Percentiles rank a stretch among this genome's conserved stretches.
These are phyloP conservation scores for Pemphredon lugubris DNA, from an alignment of 2,888 invertebrate genomes.

Conservation along the genomic window DNA sequence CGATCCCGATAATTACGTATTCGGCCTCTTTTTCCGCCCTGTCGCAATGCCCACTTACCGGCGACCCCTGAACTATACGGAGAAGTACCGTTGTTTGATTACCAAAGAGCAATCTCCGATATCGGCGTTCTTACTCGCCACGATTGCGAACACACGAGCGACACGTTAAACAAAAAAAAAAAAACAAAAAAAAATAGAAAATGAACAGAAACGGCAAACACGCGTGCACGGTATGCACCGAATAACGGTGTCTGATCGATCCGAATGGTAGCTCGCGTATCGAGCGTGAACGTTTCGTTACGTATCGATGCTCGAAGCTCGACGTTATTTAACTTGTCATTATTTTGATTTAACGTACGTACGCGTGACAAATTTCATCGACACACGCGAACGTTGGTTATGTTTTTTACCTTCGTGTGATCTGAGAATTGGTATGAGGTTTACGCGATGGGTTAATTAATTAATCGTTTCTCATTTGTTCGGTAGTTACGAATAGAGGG, in stretches of 20 bases:
- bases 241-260: not conserved
- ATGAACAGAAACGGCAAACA: constrained; percentile 22
- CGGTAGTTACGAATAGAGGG: too few species aligned
- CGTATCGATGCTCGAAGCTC: too few species aligned
- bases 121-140: constrained; percentile 21
- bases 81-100: constrained; percentile 64
- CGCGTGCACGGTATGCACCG: constrained; percentile 15
- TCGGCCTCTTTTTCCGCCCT: constrained; percentile 38
- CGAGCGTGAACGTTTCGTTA: too few species aligned
- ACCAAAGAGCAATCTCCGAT: constrained; percentile 48
- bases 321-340: not conserved
- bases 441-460: too few species aligned
- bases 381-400: not conserved
- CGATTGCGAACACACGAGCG: constrained; percentile 3
- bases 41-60: constrained; percentile 60
- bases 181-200: constrained; percentile 34
- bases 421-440: too few species aligned
- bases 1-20: constrained; percentile 50
- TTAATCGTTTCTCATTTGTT: too few species aligned
- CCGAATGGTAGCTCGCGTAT: not conserved
- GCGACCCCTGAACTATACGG: constrained; percentile 61
- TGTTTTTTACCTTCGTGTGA: too few species aligned
- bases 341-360: too few species aligned
- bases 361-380: constrained; percentile 7
- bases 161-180: constrained; percentile 30